A percentile compares a stretch with the other conserved stretches of the same genome.
These are phyloP conservation scores for Caenorhabditis sp. DNA, from an alignment of 2,888 invertebrate genomes.

Conservation along the genomic window DNA sequence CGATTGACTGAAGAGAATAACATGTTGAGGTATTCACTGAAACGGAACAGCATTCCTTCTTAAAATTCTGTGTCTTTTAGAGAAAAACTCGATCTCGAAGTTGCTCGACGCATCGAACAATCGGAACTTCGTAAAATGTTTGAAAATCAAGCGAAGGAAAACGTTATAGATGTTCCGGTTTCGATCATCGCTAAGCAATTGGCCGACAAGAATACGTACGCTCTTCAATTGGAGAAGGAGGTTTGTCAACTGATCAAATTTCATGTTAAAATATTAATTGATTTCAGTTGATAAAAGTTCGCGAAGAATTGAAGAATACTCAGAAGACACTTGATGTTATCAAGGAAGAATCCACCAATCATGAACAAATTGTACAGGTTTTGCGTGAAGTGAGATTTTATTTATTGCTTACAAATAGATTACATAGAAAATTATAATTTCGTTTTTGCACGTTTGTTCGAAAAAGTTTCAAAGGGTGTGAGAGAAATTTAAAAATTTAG, in stretches of 20 bases:
- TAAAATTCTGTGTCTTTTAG: no score
- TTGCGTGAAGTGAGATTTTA: slow-evolving; percentile 38
- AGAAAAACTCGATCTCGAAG: slow-evolving; percentile 35
- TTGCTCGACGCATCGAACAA: slow-evolving; percentile 31
- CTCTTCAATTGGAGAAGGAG: slow-evolving; percentile 22
- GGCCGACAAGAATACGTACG: slow-evolving; percentile 22
- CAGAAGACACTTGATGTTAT: slow-evolving; percentile 10
- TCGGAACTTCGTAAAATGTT: slow-evolving; percentile 23
- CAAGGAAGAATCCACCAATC: slow-evolving; percentile 29
- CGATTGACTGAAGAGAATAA: slow-evolving; percentile 28
- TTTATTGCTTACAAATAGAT: neutral
- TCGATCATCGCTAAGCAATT: slow-evolving; percentile 21
- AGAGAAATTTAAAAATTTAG: no score
- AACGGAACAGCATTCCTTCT: no score
- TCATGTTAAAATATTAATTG: neutral
- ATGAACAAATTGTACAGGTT: slow-evolving; percentile 38
- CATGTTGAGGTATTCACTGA: slow-evolving; percentile 8
- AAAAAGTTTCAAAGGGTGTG: no score
- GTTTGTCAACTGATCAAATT: neutral
- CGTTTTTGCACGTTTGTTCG: neutral
- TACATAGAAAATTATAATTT: neutral
- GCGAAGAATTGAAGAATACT: slow-evolving; percentile 17
- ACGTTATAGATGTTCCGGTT: slow-evolving; percentile 11
- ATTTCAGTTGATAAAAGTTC: slow-evolving; percentile 9
- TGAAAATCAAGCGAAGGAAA: slow-evolving; percentile 20